Conservation (phyloP, 2,797 vertebrate genomes). For the Paedocypris micromegethes region DNA sequence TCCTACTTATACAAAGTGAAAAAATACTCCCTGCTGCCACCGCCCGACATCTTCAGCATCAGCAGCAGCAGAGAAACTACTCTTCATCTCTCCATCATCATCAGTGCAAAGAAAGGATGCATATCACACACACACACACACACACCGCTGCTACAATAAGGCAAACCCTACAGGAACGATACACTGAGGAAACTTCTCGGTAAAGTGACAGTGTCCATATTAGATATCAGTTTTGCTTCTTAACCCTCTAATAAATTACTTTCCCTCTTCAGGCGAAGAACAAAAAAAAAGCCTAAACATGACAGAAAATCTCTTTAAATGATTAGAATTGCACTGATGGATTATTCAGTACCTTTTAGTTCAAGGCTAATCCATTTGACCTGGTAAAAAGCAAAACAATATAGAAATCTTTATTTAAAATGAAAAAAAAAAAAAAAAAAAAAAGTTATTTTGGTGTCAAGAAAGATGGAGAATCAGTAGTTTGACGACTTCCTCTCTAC, state of each 20-base stretch:
- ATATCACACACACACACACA: conserved; percentile 69
- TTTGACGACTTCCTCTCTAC: conserved; percentile 8
- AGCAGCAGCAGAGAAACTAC: conserved; percentile 73
- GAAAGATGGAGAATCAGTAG: conserved; percentile 14
- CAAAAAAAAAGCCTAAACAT: conserved; percentile 20
- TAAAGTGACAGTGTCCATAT: conserved; percentile 90
- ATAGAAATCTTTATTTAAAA: conserved; percentile 8
- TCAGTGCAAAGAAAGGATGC: conserved; percentile 77
- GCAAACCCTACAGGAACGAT: conserved; percentile 79
- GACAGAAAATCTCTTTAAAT: conserved; percentile 68
- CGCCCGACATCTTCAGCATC: conserved; percentile 70
- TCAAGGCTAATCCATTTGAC: conserved; percentile 63
- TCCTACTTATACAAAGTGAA: conserved; percentile 82
- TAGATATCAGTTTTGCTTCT: conserved; percentile 44
- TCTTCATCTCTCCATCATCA: conserved; percentile 73
- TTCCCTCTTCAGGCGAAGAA: conserved; percentile 51
- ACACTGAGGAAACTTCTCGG: conserved; percentile 75
- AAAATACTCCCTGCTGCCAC: conserved; percentile 84
- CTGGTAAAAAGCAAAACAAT: conserved; percentile 51
- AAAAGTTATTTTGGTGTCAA: too few relatives aligned
- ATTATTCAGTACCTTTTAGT: conserved; percentile 72
- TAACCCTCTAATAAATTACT: background rate
- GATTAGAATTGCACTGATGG: conserved; percentile 87
- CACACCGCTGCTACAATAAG: conserved; percentile 97
- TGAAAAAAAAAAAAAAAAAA: background rate